Percentiles rank a stretch among this genome's conserved stretches.
Evolutionary conservation across 2,888 invertebrate species (phyloP).

Genomic region (Hartigia nigra): DNA sequence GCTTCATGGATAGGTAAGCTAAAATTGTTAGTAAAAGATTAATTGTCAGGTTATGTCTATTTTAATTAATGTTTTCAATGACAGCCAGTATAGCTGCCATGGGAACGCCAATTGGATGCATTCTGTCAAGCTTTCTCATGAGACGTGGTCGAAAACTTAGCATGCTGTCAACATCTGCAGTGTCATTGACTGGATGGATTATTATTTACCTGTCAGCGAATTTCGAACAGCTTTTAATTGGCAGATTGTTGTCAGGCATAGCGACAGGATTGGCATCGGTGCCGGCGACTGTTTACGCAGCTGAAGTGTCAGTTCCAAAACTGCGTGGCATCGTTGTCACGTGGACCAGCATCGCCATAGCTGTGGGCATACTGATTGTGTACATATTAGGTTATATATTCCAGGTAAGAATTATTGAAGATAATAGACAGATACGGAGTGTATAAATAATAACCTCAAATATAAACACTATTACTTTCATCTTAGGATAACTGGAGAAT

Average conservation of each 20-base stretch:
- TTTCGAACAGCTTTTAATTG: slow-evolving; percentile 64
- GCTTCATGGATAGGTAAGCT: slow-evolving; percentile 72
- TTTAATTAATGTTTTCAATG: slow-evolving; percentile 33
- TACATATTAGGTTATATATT: slow-evolving; percentile 68
- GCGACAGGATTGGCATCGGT: slow-evolving; percentile 69
- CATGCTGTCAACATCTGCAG: slow-evolving; percentile 66
- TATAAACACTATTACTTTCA: slow-evolving; percentile 5
- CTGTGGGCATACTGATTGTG: slow-evolving; percentile 68
- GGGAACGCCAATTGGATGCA: slow-evolving; percentile 69
- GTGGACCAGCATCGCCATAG: slow-evolving; percentile 69
- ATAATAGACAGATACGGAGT: not conserved
- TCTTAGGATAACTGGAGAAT: slow-evolving; percentile 66
- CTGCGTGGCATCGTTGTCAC: slow-evolving; percentile 69
- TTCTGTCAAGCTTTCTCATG: slow-evolving; percentile 69
- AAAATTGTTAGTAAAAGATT: not conserved
- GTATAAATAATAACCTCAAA: not conserved
- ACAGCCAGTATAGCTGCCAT: slow-evolving; percentile 70
- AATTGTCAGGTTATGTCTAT: not conserved
- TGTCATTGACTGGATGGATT: slow-evolving; percentile 69
- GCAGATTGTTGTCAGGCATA: slow-evolving; percentile 67
- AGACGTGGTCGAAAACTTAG: slow-evolving; percentile 68
- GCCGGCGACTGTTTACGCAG: slow-evolving; percentile 70
- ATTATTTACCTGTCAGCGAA: slow-evolving; percentile 64
- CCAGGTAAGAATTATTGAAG: slow-evolving; percentile 55
- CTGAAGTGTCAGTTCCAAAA: slow-evolving; percentile 67